These are phyloP conservation scores for Trichosurus vulpecula DNA, from an alignment of 2,797 vertebrate species.

Conservation along the genomic window DNA sequence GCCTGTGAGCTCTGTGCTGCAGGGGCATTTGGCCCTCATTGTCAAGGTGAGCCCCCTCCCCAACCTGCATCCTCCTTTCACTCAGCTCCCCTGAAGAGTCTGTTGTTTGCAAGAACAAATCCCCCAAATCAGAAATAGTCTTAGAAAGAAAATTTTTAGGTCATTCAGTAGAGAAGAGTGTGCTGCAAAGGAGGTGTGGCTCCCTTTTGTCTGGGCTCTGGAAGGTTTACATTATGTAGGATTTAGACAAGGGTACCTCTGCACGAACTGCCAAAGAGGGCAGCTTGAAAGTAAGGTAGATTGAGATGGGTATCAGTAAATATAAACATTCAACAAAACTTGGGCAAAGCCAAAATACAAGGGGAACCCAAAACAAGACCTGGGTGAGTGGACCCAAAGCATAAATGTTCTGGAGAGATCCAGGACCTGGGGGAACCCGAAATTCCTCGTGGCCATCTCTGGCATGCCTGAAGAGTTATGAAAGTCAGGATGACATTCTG, in stretches of 20 bases:
- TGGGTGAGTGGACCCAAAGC: neutral
- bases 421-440: neutral
- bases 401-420: neutral
- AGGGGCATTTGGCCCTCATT: constrained; percentile 88
- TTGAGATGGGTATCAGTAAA: neutral
- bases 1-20: constrained; percentile 89
- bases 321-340: neutral
- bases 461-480: neutral
- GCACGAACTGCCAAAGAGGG: neutral
- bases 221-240: neutral
- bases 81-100: neutral
- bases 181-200: neutral
- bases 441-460: neutral
- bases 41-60: constrained; percentile 89
- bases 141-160: neutral
- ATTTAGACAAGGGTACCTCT: neutral
- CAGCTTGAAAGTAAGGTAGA: neutral
- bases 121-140: neutral
- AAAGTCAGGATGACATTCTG: neutral
- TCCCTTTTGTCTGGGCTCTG: neutral
- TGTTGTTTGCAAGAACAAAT: neutral
- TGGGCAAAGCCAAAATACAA: neutral
- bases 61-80: constrained; percentile 32
- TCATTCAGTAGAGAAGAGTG: neutral
- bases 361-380: neutral